Evolutionary conservation across 2,797 vertebrate species (phyloP), one percentile per base, ranked within the genome.

Genomic region (Epinephelus awoara): DNA sequence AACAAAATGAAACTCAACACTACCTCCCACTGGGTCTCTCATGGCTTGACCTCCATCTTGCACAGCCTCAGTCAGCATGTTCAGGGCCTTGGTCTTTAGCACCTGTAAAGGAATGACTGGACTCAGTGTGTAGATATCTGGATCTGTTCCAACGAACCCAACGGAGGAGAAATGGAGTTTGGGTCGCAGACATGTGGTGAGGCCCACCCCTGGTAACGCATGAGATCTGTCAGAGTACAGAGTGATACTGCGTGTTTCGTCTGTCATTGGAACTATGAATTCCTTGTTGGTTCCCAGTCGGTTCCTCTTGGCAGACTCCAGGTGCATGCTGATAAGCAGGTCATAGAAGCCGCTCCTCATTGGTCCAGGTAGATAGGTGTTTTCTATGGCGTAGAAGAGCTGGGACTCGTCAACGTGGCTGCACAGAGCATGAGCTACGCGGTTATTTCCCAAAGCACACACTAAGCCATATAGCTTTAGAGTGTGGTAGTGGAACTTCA

Each of bases 371-470:
- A 99, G 92, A 86, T 97, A 98, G 3, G 97, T 96, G 87, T 95
- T 97, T 88, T 98, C 96, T 52, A 99, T 97, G 44, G 98, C 94
- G 1, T 98, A 97, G 81, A 99, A 96, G 15, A 99, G 96, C 92
- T 99, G 98, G 0, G 96, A 96, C 88, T 99, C 97, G 38, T 99
- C 97, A 69, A 99, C 97, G 0, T 99, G 97, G 94, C 98, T 98
- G 87, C 98, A 98, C 42, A 99, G 94, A 0, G 98, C 97, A 0
- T 99, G 98, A 0, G 98, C 96, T 59, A 99, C 98, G 0, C 98
- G 97, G 88, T 98, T 99, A 95, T 99, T 99, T n/a, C 98, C 98
- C 88, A 99, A 75, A 0, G 98, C 98, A 2, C 98, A 99, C 17
- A 99, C 98, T 0, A 97, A 97, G 54, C 97, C 96, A 34, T 99